phyloP scores from a whole-genome alignment of 2,888 invertebrate species.

The Panorpa germanica region DNA sequence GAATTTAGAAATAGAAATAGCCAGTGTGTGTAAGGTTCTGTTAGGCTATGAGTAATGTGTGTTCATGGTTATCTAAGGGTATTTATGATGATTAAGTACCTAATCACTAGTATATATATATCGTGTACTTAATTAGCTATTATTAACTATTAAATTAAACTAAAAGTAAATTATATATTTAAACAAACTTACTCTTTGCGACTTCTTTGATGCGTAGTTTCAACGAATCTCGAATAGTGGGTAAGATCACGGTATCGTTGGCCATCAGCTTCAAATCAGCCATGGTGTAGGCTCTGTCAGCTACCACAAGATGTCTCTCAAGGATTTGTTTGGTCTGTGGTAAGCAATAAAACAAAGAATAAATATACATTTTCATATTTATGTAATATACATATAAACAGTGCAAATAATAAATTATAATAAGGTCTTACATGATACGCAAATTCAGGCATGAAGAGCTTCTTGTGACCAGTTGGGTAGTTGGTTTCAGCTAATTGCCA shows the following conservation, averaged over 20 bases:
- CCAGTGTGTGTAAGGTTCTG: too few relatives aligned
- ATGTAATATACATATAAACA: background rate
- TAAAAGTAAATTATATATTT: too few relatives aligned
- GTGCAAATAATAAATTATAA: too few relatives aligned
- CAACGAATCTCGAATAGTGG: conserved; percentile 52
- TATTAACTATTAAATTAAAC: too few relatives aligned
- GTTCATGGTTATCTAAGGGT: too few relatives aligned
- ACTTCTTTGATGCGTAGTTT: conserved; percentile 55
- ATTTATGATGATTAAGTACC: too few relatives aligned
- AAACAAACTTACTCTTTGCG: conserved; percentile 46
- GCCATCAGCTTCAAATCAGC: conserved; percentile 51
- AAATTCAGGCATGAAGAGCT: conserved; percentile 63
- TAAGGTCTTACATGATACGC: conserved; percentile 64
- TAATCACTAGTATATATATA: too few relatives aligned
- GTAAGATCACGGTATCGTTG: conserved; percentile 48
- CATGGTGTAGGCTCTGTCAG: conserved; percentile 61
- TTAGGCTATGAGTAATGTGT: too few relatives aligned
- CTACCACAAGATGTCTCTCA: conserved; percentile 75
- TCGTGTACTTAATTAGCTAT: too few relatives aligned
- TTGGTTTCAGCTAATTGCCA: conserved; percentile 62
- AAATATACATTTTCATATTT: conserved; percentile 6
- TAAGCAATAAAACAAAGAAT: conserved; percentile 11
- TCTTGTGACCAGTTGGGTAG: conserved; percentile 67
- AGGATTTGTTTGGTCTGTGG: conserved; percentile 61
- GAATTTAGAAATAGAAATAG: background rate